Evolutionary conservation across 2,797 vertebrate species (phyloP).

Genomic region (Mormyrus proboscirostris): DNA sequence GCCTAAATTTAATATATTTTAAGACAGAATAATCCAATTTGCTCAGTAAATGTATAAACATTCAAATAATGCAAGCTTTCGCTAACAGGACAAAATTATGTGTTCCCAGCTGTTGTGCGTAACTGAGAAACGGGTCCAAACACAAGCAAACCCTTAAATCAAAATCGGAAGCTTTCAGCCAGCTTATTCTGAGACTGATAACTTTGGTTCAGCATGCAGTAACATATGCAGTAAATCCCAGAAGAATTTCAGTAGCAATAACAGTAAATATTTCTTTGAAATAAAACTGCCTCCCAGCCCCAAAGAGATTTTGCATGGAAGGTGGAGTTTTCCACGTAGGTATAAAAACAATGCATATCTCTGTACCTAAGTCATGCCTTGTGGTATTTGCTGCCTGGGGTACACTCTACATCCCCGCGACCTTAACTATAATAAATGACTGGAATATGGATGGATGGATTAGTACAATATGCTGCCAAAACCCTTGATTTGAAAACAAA

Average conservation of each 20-base stretch:
- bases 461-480: background rate
- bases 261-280: background rate
- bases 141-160: background rate
- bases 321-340: background rate
- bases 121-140: background rate
- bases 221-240: background rate
- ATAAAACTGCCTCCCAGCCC: background rate
- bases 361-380: background rate
- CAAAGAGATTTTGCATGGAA: background rate
- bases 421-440: background rate
- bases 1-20: background rate
- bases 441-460: background rate
- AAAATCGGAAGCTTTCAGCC: background rate
- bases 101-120: background rate
- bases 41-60: background rate
- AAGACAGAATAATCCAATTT: background rate
- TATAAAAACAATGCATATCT: background rate
- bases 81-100: background rate
- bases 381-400: background rate
- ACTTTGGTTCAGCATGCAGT: background rate
- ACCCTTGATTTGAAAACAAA: background rate
- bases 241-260: slow-evolving; percentile 1
- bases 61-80: background rate
- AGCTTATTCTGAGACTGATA: background rate
- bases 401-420: background rate